These are phyloP conservation scores for Carduelis carduelis DNA, from an alignment of 2,797 vertebrate species.

Conservation along the genomic window DNA sequence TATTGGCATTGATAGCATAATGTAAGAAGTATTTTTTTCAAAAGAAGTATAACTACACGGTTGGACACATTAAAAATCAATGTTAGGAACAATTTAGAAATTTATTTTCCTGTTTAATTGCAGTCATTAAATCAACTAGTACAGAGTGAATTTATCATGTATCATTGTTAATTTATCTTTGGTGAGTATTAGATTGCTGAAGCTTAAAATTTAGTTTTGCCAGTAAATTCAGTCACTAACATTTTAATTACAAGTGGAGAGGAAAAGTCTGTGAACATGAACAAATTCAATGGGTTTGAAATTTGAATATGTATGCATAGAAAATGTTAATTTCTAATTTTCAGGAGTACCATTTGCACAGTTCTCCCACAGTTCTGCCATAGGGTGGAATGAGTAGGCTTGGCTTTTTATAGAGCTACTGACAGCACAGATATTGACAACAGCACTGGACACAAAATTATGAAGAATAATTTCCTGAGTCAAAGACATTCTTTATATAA, in stretches of 20 bases:
- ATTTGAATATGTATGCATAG: background rate
- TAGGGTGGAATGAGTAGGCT: background rate
- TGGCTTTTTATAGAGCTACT: background rate
- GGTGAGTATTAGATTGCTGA: background rate
- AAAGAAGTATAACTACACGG: background rate
- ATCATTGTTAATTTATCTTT: background rate
- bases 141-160: background rate
- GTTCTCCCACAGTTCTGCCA: background rate
- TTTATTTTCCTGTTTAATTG: conserved; percentile 20
- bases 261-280: background rate
- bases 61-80: background rate
- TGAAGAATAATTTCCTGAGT: background rate
- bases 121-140: background rate
- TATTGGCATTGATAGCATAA: background rate
- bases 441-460: background rate
- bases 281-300: background rate
- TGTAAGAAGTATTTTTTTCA: background rate
- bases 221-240: background rate
- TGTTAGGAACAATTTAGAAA: background rate
- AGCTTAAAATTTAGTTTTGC: background rate
- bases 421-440: background rate
- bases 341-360: background rate
- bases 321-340: background rate
- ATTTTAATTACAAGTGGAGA: background rate
- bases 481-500: background rate